phyloP scores from a whole-genome alignment of 2,888 invertebrate species.

The Orgyia antiqua region DNA sequence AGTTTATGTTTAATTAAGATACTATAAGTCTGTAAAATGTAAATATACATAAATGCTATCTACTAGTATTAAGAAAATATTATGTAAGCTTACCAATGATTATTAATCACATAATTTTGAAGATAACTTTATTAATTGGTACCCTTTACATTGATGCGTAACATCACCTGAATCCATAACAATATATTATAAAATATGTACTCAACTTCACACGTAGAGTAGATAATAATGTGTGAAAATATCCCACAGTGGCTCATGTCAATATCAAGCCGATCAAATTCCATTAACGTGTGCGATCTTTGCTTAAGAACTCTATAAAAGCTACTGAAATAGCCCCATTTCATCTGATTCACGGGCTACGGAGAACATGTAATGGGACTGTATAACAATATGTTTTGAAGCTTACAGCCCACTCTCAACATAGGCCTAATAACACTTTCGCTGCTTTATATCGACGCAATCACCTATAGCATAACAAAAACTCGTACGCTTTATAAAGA shows the following conservation, averaged over 20 bases:
- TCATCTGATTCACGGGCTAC: conserved; percentile 16
- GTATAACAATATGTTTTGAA: conserved; percentile 17
- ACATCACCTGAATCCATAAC: background rate
- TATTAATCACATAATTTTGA: too few relatives aligned
- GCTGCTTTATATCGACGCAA: conserved; percentile 3
- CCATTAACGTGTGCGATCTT: conserved; percentile 33
- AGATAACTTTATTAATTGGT: too few relatives aligned
- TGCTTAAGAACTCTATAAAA: conserved; percentile 32
- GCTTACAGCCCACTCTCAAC: conserved; percentile 9
- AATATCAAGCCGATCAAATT: conserved; percentile 46
- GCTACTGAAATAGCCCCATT: conserved; percentile 22
- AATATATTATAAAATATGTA: conserved; percentile 11
- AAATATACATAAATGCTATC: too few relatives aligned
- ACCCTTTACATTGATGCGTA: too few relatives aligned
- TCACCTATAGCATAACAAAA: conserved; percentile 4
- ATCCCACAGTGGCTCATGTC: conserved; percentile 29
- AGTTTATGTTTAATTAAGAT: too few relatives aligned
- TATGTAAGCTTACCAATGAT: too few relatives aligned
- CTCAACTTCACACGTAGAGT: conserved; percentile 15
- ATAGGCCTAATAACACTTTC: conserved; percentile 3
- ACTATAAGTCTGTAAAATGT: too few relatives aligned
- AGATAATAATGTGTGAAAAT: conserved; percentile 35
- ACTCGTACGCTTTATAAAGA: conserved; percentile 1
- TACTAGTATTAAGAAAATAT: too few relatives aligned
- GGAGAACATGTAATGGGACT: conserved; percentile 20